Conservation (phyloP, 2,113 vertebrate genomes). For the Semicossyphus pulcher region DNA sequence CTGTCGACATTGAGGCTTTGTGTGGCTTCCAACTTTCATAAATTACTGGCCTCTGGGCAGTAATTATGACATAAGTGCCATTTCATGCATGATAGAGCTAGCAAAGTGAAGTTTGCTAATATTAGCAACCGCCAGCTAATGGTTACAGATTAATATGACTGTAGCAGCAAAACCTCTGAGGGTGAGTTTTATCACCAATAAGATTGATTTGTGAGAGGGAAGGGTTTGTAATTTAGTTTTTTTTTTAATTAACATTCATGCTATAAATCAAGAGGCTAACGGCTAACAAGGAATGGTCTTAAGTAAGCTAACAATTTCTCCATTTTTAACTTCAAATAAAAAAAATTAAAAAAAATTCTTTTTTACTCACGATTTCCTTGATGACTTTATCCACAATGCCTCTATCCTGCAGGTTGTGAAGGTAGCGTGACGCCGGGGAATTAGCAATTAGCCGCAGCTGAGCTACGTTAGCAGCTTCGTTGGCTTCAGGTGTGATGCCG, state of each 20-base stretch:
- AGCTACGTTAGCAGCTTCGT: conserved; percentile 83
- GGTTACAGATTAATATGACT: neutral
- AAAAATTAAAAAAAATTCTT: neutral
- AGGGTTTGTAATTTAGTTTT: too few relatives aligned
- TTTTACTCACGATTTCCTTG: conserved; percentile 88
- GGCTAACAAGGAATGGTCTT: too few relatives aligned
- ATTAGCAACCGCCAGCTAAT: neutral
- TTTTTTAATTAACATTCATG: too few relatives aligned
- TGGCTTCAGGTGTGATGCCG: conserved; percentile 89
- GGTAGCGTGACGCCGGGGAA: conserved; percentile 85
- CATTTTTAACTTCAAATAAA: too few relatives aligned
- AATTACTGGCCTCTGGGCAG: conserved; percentile 15
- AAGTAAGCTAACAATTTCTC: too few relatives aligned
- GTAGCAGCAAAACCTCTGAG: neutral
- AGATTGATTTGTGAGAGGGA: too few relatives aligned
- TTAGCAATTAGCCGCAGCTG: conserved; percentile 87
- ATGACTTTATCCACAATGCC: conserved; percentile 86
- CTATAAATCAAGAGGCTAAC: too few relatives aligned
- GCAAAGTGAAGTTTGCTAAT: conserved; percentile 1
- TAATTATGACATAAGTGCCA: conserved; percentile 35
- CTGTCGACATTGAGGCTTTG: conserved; percentile 10
- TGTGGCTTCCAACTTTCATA: conserved; percentile 11
- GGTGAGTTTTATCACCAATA: too few relatives aligned
- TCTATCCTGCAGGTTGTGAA: conserved; percentile 90
- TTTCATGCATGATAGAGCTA: neutral